Base-by-base conservation (phyloP, 53 echinoderm and acorn worm species). In the Actinopyga echinites region DNA sequence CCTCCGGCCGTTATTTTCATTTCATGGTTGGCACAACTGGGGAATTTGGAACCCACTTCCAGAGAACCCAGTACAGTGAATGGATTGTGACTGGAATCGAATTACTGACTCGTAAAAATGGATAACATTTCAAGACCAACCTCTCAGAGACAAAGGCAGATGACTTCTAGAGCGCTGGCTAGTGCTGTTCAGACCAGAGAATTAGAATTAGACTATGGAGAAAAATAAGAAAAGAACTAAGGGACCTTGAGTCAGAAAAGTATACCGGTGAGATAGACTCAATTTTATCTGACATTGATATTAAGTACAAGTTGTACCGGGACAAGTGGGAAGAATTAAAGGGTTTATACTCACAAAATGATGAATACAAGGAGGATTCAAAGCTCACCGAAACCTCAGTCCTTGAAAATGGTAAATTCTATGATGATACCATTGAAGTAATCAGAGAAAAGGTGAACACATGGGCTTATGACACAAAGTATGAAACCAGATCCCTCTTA, bases 361-460 rank as follows among this genome's bases (percentile, higher is more conserved):
- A 82, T 30, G 42, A 68, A 49, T 84, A 45, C 57, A 68, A 83
- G 30, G 84, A 84, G 21, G 56, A 74, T 24, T 42, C 64, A 0
- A 20, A 57, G 19, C 49, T 37, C 23, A 62, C 63, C 5, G 62
- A 56, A 59, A 78, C 86, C 28, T 30, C 52, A 9, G 59, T 77
- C 63, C 38, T 78, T 4, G 75, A 78, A 40, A 65, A 80, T 56
- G 45, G 80, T 56, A 86, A 86, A 64, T 23, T 13, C 12, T 38
- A 35, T 36, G 57, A 65, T 45, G 75, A 37, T 30, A 25, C 61
- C 24, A 43, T 86, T 43, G 64, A 52, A 26, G 31, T 44, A 29
- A 42, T 78, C 10, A 85, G 43, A 30, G 86, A 62, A 49, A 78
- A 26, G 33, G 78, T 60, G 1, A 57, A 64, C 12, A 11, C 30